Conservation (phyloP, 1,140 invertebrate species). For the Sitodiplosis mosellana region DNA sequence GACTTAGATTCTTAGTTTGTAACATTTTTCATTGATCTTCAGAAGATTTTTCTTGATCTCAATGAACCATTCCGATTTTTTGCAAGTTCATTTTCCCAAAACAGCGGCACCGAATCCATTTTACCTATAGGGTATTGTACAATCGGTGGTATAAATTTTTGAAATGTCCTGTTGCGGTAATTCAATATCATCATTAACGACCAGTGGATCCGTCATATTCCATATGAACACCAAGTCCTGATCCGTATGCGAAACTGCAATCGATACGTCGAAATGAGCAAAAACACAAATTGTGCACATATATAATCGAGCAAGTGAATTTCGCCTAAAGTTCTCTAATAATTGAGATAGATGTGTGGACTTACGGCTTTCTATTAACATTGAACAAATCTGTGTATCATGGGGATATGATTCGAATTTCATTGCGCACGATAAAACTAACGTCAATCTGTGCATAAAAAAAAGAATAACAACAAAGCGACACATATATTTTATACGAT, state of each 20-base stretch:
- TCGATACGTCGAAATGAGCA: background rate
- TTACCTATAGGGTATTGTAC: conserved; percentile 60
- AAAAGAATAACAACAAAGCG: conserved; percentile 5
- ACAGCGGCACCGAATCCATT: conserved; percentile 40
- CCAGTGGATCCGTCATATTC: conserved; percentile 72
- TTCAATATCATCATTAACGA: conserved; percentile 72
- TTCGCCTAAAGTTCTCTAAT: conserved; percentile 3
- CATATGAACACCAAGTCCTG: conserved; percentile 72
- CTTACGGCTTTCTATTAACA: conserved; percentile 84
- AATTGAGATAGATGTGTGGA: conserved; percentile 13
- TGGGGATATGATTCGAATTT: conserved; percentile 84
- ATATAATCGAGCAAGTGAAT: too few relatives aligned
- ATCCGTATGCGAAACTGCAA: conserved; percentile 60
- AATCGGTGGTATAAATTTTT: conserved; percentile 72
- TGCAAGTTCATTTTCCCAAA: too few relatives aligned
- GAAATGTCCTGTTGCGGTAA: conserved; percentile 72
- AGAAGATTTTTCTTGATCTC: too few relatives aligned
- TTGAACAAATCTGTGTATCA: conserved; percentile 74
- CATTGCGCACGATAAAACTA: conserved; percentile 80
- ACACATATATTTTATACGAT: background rate
- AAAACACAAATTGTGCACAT: background rate
- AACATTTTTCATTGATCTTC: too few relatives aligned
- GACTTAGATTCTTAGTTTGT: too few relatives aligned
- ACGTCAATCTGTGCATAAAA: conserved; percentile 46
- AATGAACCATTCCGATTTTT: too few relatives aligned